Conservation (phyloP, 2,113 vertebrate genomes). For the Saimiri boliviensis region DNA sequence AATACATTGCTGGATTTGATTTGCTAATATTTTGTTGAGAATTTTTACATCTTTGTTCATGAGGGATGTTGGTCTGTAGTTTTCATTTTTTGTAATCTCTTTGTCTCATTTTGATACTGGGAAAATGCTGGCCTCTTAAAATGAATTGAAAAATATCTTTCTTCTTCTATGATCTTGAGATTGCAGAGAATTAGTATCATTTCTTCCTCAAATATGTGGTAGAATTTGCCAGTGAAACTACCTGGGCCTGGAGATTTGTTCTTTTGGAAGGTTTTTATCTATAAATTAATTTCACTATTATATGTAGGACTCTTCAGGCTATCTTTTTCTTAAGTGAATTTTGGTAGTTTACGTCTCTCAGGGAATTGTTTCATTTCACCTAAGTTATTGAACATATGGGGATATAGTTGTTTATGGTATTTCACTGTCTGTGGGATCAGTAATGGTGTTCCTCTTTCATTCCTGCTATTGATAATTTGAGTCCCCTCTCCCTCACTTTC, state of each 20-base stretch:
- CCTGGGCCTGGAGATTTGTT: not conserved
- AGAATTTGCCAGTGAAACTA: not conserved
- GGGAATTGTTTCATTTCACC: not conserved
- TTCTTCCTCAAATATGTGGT: not conserved
- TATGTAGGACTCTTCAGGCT: not conserved
- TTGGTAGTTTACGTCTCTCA: not conserved
- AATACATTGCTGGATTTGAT: not conserved
- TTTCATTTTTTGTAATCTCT: not conserved
- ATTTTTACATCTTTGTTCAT: conserved; percentile 18
- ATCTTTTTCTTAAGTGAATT: not conserved
- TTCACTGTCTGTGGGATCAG: not conserved
- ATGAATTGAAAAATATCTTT: not conserved
- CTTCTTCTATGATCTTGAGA: not conserved
- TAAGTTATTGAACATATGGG: not conserved
- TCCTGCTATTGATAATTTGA: not conserved
- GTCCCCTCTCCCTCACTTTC: not conserved
- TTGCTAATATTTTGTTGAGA: not conserved
- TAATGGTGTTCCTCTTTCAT: not conserved
- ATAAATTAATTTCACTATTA: not conserved
- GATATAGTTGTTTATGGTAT: not conserved
- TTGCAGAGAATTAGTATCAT: not conserved
- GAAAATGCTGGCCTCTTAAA: not conserved
- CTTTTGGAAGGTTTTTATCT: not conserved
- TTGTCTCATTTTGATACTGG: not conserved
- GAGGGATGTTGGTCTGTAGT: not conserved